Conservation (phyloP, 1,140 invertebrate genomes). For the Capitella teleta region DNA sequence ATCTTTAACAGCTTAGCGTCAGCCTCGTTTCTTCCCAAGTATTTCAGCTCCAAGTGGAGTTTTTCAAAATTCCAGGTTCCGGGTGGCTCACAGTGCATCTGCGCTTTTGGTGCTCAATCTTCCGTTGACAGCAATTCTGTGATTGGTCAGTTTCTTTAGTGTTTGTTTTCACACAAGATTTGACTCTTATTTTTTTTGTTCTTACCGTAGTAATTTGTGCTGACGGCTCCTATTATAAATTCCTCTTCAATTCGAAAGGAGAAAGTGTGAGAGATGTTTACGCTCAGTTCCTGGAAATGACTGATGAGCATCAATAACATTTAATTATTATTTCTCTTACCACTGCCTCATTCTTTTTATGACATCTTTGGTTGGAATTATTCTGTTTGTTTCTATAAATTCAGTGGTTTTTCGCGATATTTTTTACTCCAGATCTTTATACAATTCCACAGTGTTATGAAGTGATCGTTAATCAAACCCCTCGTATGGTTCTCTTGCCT, state of each 20-base stretch:
- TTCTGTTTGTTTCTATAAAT: too few species aligned
- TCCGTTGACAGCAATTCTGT: conserved; percentile 72
- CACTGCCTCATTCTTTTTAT: too few species aligned
- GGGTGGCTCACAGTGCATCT: conserved; percentile 83
- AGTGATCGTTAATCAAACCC: too few species aligned
- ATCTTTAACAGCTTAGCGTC: conserved; percentile 58
- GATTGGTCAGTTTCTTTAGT: conserved; percentile 62
- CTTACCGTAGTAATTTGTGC: conserved; percentile 61
- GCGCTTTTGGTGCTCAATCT: conserved; percentile 71
- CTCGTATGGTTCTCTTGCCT: too few species aligned
- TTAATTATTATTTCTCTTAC: too few species aligned
- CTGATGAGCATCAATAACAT: conserved; percentile 37
- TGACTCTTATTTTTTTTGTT: not conserved
- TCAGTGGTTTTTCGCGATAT: too few species aligned
- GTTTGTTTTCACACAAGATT: not conserved
- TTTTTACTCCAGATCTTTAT: too few species aligned
- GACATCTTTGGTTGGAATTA: too few species aligned
- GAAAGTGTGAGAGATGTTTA: conserved; percentile 86
- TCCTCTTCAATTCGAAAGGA: conserved; percentile 85
- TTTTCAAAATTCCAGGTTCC: conserved; percentile 96
- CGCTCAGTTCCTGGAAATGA: conserved; percentile 79
- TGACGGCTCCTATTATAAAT: conserved; percentile 96
- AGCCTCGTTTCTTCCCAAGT: conserved; percentile 87
- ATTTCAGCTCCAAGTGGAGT: conserved; percentile 96
- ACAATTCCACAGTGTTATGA: too few species aligned